These are phyloP conservation scores for Geococcyx californianus DNA, from an alignment of 2,113 vertebrate species.

Conservation along the genomic window DNA sequence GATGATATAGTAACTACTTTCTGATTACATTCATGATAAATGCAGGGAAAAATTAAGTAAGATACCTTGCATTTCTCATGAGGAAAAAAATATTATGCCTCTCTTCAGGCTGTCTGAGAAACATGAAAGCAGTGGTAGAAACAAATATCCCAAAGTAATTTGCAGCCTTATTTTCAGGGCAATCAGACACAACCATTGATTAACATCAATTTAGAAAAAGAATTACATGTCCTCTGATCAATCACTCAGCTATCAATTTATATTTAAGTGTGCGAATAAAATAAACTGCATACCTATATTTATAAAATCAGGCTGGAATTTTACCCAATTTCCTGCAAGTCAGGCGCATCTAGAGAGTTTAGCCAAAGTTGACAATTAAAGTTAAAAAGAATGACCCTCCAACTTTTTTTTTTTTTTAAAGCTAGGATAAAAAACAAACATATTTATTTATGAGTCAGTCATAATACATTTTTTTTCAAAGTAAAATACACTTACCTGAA, in stretches of 20 bases:
- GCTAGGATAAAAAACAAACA: not conserved
- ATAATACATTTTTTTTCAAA: not conserved
- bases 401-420: not conserved
- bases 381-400: not conserved
- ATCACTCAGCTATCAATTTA: not conserved
- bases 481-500: constrained; percentile 81
- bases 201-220: not conserved
- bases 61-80: not conserved
- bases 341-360: not conserved
- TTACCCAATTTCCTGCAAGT: not conserved
- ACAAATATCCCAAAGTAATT: not conserved
- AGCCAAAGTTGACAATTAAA: not conserved
- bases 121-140: not conserved
- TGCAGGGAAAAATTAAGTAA: not conserved
- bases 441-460: not conserved
- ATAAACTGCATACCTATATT: not conserved
- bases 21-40: not conserved
- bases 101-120: not conserved
- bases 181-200: not conserved
- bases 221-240: not conserved
- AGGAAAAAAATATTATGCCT: not conserved
- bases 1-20: not conserved
- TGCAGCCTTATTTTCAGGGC: not conserved
- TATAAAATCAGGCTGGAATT: not conserved
- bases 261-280: not conserved